phyloP scores from a whole-genome alignment of 2,888 invertebrate species.

The Himalopsyche tibetana region DNA sequence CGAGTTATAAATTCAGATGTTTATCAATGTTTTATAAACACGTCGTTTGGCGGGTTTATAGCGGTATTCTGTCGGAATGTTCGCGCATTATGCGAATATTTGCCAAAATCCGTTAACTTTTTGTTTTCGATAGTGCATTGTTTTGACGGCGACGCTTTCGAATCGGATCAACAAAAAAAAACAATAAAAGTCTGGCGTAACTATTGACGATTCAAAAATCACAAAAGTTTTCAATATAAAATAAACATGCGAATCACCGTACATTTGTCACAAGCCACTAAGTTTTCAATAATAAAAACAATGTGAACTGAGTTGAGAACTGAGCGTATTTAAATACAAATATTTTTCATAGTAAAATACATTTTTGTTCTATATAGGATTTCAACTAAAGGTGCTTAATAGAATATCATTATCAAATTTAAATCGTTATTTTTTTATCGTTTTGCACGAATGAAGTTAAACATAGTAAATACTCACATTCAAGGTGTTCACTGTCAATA shows the following conservation, averaged over 20 bases:
- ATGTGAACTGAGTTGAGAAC: too few species aligned
- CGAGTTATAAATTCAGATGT: conserved; percentile 48
- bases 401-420: too few species aligned
- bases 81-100: conserved; percentile 36
- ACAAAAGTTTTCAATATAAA: conserved; percentile 35
- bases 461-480: too few species aligned
- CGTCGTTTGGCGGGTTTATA: conserved; percentile 43
- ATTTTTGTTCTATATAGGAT: too few species aligned
- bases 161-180: conserved; percentile 41
- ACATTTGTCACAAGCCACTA: conserved; percentile 11
- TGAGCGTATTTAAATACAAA: too few species aligned
- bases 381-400: too few species aligned
- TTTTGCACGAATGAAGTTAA: too few species aligned
- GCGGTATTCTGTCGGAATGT: conserved; percentile 43
- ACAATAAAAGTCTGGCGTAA: conserved; percentile 33
- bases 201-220: conserved; percentile 43
- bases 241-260: conserved; percentile 12
- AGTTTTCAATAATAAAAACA: neutral
- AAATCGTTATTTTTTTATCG: too few species aligned
- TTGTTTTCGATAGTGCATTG: conserved; percentile 53
- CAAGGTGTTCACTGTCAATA: too few species aligned
- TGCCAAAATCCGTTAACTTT: conserved; percentile 47
- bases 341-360: too few species aligned
- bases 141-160: conserved; percentile 48
- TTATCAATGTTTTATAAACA: conserved; percentile 44